Percentiles rank a stretch among this genome's conserved stretches.
These are phyloP conservation scores for Calonectris borealis DNA, from an alignment of 2,113 vertebrate species.

Conservation along the genomic window DNA sequence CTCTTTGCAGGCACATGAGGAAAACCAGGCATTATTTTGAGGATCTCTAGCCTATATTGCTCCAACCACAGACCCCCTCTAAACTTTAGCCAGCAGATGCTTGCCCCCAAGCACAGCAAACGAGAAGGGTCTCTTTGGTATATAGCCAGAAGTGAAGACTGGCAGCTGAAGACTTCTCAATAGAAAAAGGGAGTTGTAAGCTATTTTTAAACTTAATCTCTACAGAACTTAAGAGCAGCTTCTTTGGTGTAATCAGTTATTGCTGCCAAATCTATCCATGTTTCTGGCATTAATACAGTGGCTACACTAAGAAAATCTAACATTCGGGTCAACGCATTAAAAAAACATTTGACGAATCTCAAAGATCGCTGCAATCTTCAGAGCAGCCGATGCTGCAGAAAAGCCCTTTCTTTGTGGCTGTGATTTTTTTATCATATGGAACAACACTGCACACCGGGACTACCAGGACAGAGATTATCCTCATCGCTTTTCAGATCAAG, in stretches of 20 bases:
- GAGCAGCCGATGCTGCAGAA: neutral
- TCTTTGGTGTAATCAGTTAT: neutral
- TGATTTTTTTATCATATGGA: fast-evolving
- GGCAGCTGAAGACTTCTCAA: neutral
- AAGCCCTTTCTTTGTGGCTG: neutral
- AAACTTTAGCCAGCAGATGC: neutral
- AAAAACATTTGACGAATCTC: neutral
- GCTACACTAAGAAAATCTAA: neutral
- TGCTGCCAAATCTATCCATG: neutral
- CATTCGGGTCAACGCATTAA: neutral
- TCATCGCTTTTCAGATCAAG: fast-evolving
- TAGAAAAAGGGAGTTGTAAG: neutral
- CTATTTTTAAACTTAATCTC: neutral
- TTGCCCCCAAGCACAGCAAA: neutral
- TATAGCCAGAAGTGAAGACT: neutral
- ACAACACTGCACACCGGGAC: neutral
- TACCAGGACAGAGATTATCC: neutral
- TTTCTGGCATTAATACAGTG: neutral
- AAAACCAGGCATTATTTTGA: neutral
- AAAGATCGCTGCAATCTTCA: neutral
- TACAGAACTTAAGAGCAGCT: neutral
- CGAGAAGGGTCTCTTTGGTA: neutral
- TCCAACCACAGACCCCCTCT: fast-evolving
- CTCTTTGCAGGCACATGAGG: too few species aligned
- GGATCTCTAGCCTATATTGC: fast-evolving